A percentile compares a stretch with the other conserved stretches of the same genome.
These are phyloP conservation scores for Sarcophaga bullata DNA, from an alignment of 1,140 invertebrate genomes.

Conservation along the genomic window DNA sequence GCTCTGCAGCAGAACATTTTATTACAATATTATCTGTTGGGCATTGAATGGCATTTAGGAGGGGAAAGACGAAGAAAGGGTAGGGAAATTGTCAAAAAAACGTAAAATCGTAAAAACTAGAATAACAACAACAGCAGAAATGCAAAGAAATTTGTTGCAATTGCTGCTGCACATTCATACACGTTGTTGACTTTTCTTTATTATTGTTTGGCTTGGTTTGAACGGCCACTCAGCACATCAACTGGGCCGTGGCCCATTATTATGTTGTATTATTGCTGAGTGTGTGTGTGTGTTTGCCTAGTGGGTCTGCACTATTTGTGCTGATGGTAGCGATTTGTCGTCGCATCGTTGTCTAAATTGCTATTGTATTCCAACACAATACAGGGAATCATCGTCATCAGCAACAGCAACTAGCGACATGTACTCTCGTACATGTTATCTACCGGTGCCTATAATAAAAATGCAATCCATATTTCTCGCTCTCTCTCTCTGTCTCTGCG, in stretches of 20 bases:
- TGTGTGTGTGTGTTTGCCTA: not conserved
- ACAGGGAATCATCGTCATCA: conserved; percentile 28
- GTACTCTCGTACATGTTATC: not conserved
- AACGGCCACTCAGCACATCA: not conserved
- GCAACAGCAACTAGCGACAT: not conserved
- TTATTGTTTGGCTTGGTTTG: conserved; percentile 22
- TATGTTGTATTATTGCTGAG: not conserved
- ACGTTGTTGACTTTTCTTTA: conserved; percentile 18
- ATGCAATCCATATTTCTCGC: not conserved
- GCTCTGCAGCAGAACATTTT: not conserved
- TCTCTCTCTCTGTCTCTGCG: too few relatives aligned
- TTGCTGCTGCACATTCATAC: conserved; percentile 17
- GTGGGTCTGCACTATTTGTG: not conserved
- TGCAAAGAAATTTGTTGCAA: conserved; percentile 18
- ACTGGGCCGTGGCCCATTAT: not conserved
- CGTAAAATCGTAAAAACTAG: not conserved
- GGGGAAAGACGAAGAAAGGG: not conserved
- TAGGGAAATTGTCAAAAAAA: not conserved
- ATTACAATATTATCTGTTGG: conserved; percentile 7
- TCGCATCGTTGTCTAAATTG: conserved; percentile 20
- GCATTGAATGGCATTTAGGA: conserved; percentile 19
- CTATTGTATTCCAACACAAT: conserved; percentile 27
- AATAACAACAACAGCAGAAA: conserved; percentile 6
- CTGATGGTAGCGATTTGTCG: conserved; percentile 32
- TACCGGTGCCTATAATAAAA: conserved; percentile 11